phyloP scores from a whole-genome alignment of 92 coral and sea anemone species.

The Porites rus region DNA sequence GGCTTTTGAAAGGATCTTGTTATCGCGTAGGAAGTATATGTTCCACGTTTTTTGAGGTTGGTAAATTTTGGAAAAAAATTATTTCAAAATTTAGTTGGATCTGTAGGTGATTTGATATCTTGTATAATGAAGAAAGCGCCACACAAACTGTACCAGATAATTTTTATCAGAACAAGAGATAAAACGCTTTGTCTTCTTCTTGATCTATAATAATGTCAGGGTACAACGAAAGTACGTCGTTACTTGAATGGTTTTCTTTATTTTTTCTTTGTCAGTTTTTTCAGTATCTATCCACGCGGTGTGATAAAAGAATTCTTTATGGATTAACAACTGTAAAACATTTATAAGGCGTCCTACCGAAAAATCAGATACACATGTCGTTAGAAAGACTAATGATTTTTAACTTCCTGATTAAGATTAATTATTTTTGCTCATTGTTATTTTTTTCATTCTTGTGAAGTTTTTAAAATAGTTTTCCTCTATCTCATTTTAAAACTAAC shows the following conservation, averaged over 20 bases:
- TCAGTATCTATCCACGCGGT: not conserved
- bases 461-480: not conserved
- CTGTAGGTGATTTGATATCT: not conserved
- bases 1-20: too few species aligned
- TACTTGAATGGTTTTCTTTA: not conserved
- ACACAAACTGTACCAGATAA: not conserved
- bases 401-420: not conserved
- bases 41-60: not conserved
- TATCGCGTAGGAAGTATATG: not conserved
- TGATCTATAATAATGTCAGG: not conserved
- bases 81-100: not conserved
- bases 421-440: not conserved
- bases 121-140: not conserved
- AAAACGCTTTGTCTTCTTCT: conserved; percentile 10
- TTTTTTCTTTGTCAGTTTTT: too few species aligned
- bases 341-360: not conserved
- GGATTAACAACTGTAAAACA: not conserved
- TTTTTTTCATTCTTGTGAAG: not conserved
- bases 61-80: not conserved
- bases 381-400: not conserved
- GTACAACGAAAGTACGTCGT: not conserved
- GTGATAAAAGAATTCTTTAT: not conserved
- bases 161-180: conserved; percentile 6
- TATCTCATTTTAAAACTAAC: not conserved
- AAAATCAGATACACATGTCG: not conserved